Evolutionary conservation across 2,797 vertebrate genomes (phyloP), one percentile per base, ranked within the genome.

Genomic region (Lerista edwardsae): DNA sequence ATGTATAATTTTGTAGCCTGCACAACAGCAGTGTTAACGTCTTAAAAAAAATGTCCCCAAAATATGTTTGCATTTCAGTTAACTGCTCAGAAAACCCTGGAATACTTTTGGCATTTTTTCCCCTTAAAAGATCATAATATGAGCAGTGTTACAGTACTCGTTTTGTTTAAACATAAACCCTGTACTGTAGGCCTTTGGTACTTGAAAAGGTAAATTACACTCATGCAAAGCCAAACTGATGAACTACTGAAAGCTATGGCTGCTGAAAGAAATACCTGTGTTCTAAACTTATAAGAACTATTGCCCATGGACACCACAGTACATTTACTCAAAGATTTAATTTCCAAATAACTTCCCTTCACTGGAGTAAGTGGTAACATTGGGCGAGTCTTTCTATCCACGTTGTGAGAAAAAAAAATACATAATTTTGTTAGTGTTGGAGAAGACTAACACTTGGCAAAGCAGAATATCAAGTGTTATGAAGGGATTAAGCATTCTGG

Each of bases 81-180:
- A 93, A 94, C 86, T 80, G 87, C 85, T 94, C 93, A 92, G 93
- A 95, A 95, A 95, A 94, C 86, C 91, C 91, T 93, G 93, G 93
- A 95, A 94, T 86, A 91, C 90, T 93, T 93, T 91, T 76, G 64
- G 27, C 31, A 15, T 89, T 51, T 39, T 29, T 21, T 17, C 17
- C 47, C 7, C 21, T 76, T 89, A 84, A 88, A 93, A 86, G 25
- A 92, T 57, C 81, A 91, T 75, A 91, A 95, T 94, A 95, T 95
- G 96, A 95, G 88, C 89, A 83, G 86, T 91, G 78, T 90, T 92
- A 96, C 94, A 96, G 95, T 95, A 73, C 71, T 14, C 71, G 93
- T 94, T 96, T 95, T 96, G 95, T 96, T 95, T 93, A 89, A 94
- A 57, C 91, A 95, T 94, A 97, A 96, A 91, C 90, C 93, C 61